These are phyloP conservation scores for Rhopalosiphum maidis DNA, from an alignment of 1,140 invertebrate genomes.

Conservation along the genomic window DNA sequence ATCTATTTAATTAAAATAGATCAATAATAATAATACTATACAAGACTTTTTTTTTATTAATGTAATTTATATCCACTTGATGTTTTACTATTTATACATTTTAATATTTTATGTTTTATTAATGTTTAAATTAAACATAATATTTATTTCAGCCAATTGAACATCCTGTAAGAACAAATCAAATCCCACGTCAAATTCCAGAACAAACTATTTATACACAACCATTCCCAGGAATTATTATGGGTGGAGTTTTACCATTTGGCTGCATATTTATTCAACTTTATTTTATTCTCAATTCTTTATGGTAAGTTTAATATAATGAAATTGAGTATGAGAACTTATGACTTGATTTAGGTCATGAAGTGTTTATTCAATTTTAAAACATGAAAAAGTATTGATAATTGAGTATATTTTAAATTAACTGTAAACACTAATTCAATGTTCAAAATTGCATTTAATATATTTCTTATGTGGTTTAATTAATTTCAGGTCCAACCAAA, in stretches of 20 bases:
- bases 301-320: slow-evolving; percentile 74
- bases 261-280: slow-evolving; percentile 99
- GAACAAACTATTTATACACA: slow-evolving; percentile 97
- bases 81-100: neutral
- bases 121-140: neutral
- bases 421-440: no score
- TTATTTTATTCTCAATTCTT: slow-evolving; percentile 98
- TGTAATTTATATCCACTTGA: neutral
- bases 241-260: slow-evolving; percentile 98
- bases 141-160: slow-evolving; percentile 77
- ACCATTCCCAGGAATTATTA: slow-evolving; percentile 88
- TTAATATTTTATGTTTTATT: neutral
- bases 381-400: no score
- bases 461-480: slow-evolving; percentile 19
- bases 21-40: no score
- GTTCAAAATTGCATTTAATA: no score
- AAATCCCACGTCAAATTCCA: slow-evolving; percentile 97
- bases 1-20: no score
- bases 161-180: slow-evolving; percentile 97
- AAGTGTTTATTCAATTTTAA: no score
- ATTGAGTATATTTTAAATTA: no score
- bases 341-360: no score
- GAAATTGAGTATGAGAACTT: neutral
- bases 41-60: neutral
- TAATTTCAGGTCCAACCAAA: slow-evolving; percentile 82